Percentiles rank a stretch among this genome's conserved stretches.
Evolutionary conservation across 2,888 invertebrate genomes (phyloP).

Genomic region (Crematogaster levior): DNA sequence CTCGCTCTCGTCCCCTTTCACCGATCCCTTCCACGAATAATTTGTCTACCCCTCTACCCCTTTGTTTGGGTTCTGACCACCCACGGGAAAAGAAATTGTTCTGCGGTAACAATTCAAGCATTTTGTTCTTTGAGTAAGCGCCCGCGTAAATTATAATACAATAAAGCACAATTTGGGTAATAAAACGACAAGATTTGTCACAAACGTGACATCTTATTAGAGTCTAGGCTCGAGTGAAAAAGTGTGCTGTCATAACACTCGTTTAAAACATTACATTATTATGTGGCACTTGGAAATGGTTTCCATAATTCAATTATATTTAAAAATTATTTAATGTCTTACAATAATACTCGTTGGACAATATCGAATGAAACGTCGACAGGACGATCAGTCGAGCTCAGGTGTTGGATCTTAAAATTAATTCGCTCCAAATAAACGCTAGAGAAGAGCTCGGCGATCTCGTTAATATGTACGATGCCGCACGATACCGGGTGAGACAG

Average conservation of each 20-base stretch:
- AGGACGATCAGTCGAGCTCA: conserved; percentile 1
- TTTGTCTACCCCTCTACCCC: conserved; percentile 10
- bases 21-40: conserved; percentile 26
- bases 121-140: background rate
- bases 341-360: background rate
- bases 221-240: background rate
- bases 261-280: background rate
- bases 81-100: conserved; percentile 7
- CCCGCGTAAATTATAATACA: background rate
- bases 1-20: conserved; percentile 6
- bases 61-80: background rate
- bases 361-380: conserved; percentile 5
- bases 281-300: background rate
- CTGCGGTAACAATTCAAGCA: background rate
- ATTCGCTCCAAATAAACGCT: conserved; percentile 28
- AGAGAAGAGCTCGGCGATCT: conserved; percentile 31
- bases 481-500: conserved; percentile 37
- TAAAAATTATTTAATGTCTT: background rate
- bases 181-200: background rate
- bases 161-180: background rate
- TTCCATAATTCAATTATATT: background rate
- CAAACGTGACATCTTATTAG: background rate
- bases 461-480: conserved; percentile 45
- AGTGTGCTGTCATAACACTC: too few species aligned
- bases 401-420: conserved; percentile 32